Evolutionary conservation across 1,140 invertebrate species (phyloP).

Genomic region (Hormaphis cornu): DNA sequence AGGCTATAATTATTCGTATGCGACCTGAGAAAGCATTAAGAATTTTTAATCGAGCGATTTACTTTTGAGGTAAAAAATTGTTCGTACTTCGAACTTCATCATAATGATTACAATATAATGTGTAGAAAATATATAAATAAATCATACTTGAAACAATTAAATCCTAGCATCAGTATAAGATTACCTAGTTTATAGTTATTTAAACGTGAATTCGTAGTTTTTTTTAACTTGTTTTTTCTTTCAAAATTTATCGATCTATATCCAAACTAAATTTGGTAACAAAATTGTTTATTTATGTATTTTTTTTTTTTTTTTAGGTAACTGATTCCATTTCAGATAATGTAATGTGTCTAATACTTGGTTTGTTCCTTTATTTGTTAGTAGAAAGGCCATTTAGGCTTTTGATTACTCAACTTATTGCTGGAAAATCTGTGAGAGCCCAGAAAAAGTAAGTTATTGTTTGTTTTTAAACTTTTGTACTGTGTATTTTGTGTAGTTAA

Average conservation of each 20-base stretch:
- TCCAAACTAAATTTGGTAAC: neutral
- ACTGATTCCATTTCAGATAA: constrained; percentile 26
- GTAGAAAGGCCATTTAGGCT: constrained; percentile 34
- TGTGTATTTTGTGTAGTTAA: too few species aligned
- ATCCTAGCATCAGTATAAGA: too few species aligned
- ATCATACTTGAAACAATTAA: too few species aligned
- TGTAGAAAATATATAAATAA: too few species aligned
- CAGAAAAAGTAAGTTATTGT: neutral
- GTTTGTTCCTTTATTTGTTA: constrained; percentile 32
- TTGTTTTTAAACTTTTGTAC: neutral
- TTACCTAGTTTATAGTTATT: too few species aligned
- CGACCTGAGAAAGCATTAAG: too few species aligned
- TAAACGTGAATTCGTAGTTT: too few species aligned
- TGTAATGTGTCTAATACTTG: constrained; percentile 18
- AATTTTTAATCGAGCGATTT: too few species aligned
- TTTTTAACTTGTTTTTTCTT: neutral
- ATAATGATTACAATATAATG: too few species aligned
- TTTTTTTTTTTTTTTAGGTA: constrained; percentile 23
- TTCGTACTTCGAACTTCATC: too few species aligned
- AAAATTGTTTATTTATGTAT: neutral
- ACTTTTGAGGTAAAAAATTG: too few species aligned
- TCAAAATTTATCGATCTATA: neutral
- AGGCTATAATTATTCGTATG: neutral
- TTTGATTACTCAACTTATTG: constrained; percentile 10
- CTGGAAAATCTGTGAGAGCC: neutral